phyloP scores from a whole-genome alignment of 2,113 vertebrate species.

The Trogon surrucura region DNA sequence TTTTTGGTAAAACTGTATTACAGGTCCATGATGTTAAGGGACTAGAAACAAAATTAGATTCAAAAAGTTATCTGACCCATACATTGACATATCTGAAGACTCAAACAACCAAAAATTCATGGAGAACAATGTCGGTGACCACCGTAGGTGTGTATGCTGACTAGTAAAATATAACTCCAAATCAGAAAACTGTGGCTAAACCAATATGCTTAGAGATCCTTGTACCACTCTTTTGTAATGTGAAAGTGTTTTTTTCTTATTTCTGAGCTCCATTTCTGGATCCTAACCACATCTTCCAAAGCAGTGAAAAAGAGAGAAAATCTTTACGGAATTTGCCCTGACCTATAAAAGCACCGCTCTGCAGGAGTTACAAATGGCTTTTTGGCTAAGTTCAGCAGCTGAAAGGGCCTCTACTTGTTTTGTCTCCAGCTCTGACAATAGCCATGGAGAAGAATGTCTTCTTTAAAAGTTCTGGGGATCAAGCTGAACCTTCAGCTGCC shows the following conservation, averaged over 20 bases:
- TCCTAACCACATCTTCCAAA: conserved; percentile 24
- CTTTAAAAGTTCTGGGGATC: conserved; percentile 67
- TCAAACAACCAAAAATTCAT: not conserved
- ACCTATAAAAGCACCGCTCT: conserved; percentile 47
- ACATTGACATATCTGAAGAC: not conserved
- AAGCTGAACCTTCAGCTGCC: conserved; percentile 57
- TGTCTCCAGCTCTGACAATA: conserved; percentile 65
- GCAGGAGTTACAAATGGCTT: conserved; percentile 69
- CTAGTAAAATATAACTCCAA: not conserved
- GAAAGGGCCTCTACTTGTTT: conserved; percentile 61
- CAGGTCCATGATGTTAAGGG: not conserved
- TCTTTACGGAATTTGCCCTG: conserved; percentile 46
- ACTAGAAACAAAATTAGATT: not conserved
- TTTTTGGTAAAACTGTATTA: not conserved
- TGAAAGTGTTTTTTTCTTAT: not conserved
- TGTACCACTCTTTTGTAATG: not conserved
- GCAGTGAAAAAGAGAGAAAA: conserved; percentile 37
- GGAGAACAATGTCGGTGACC: not conserved
- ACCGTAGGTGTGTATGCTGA: not conserved
- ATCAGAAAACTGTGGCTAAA: not conserved
- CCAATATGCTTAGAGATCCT: not conserved
- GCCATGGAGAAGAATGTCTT: conserved; percentile 61
- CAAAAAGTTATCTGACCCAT: not conserved
- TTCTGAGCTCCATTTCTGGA: conserved; percentile 2
- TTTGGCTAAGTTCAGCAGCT: conserved; percentile 66